Percentiles rank a stretch among this genome's conserved stretches.
These are phyloP conservation scores for Elgaria multicarinata DNA, from an alignment of 2,113 vertebrate species.

Conservation along the genomic window DNA sequence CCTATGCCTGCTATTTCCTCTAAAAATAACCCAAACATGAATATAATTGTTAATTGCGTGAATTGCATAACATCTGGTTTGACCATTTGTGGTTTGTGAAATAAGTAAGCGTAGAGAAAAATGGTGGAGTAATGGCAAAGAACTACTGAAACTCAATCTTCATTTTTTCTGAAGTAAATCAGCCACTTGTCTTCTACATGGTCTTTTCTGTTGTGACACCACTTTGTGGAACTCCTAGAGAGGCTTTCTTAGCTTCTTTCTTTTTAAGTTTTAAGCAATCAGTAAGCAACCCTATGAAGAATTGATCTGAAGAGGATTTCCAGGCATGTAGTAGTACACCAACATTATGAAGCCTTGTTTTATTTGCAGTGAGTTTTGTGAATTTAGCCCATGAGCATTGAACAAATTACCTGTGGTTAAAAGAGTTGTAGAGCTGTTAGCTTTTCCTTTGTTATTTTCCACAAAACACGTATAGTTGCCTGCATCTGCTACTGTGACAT, in stretches of 20 bases:
- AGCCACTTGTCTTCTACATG: background rate
- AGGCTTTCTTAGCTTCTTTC: background rate
- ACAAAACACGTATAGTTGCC: constrained; percentile 95
- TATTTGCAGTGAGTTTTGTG: background rate
- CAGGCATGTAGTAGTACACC: background rate
- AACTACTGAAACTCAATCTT: background rate
- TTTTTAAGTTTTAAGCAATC: background rate
- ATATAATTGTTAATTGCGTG: background rate
- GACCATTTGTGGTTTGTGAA: background rate
- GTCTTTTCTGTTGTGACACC: background rate
- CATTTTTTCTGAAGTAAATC: too few species aligned
- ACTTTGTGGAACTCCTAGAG: background rate
- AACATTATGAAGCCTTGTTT: background rate
- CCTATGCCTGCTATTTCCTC: background rate
- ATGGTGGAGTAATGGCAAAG: background rate
- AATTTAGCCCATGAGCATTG: background rate
- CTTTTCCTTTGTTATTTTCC: constrained; percentile 92
- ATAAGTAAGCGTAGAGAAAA: background rate
- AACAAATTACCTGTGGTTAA: constrained; percentile 85
- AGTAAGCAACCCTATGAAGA: background rate
- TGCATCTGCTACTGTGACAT: constrained; percentile 88
- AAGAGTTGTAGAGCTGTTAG: constrained; percentile 90
- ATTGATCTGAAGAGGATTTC: background rate
- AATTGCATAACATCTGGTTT: background rate
- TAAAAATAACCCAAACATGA: background rate